These are phyloP conservation scores for Leptobrachium leishanense DNA, from an alignment of 2,113 vertebrate genomes.

Conservation along the genomic window DNA sequence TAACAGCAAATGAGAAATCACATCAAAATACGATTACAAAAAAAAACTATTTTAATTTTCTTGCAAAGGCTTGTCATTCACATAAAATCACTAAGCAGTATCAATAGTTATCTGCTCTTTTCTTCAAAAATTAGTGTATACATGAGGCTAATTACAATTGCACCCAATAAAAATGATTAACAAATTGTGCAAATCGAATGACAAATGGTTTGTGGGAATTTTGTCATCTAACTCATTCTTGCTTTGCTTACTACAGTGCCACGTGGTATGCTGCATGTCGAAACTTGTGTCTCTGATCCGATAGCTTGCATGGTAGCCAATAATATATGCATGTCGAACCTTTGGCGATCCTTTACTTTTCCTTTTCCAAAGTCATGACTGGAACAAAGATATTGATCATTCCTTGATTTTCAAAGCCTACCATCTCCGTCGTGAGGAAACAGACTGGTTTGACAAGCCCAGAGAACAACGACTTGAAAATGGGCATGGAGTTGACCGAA, in stretches of 20 bases:
- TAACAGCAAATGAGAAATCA: no score
- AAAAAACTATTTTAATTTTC: no score
- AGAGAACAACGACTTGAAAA: constrained; percentile 82
- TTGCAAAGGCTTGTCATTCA: no score
- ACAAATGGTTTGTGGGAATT: constrained; percentile 18
- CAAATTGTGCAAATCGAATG: constrained; percentile 22
- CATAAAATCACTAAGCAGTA: no score
- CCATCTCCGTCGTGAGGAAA: constrained; percentile 94
- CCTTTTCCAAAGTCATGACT: constrained; percentile 51
- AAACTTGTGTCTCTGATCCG: constrained; percentile 46
- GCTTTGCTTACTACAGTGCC: constrained; percentile 32
- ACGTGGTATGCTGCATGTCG: constrained; percentile 1
- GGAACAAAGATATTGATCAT: constrained; percentile 65
- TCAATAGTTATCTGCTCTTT: neutral
- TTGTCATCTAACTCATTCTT: constrained; percentile 20
- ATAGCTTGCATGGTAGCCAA: constrained; percentile 65
- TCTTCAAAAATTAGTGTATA: constrained; percentile 20
- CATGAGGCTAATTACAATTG: constrained; percentile 32
- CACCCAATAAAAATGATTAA: constrained; percentile 50
- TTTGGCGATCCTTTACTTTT: constrained; percentile 54
- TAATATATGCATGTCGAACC: constrained; percentile 64
- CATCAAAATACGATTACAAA: neutral
- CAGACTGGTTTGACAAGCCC: constrained; percentile 99
- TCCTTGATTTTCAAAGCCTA: constrained; percentile 86
- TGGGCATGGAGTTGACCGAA: constrained; percentile 80